Percentiles rank a stretch among this genome's conserved stretches.
Evolutionary conservation across 2,113 vertebrate genomes (phyloP).

Genomic region (Pheucticus melanocephalus): DNA sequence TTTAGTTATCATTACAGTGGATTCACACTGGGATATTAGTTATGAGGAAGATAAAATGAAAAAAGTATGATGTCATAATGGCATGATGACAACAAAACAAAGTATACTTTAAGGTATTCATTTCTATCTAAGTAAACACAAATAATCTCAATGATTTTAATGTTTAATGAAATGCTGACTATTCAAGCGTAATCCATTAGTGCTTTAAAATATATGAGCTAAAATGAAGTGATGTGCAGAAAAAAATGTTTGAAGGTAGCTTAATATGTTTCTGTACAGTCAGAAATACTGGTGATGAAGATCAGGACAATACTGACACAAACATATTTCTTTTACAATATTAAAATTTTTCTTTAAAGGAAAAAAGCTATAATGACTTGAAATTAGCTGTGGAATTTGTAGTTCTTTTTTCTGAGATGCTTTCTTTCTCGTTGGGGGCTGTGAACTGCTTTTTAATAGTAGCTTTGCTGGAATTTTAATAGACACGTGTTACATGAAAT

Average conservation of each 20-base stretch:
- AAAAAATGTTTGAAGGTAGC: background rate
- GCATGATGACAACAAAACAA: background rate
- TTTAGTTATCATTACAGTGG: background rate
- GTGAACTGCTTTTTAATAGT: background rate
- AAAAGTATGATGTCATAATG: background rate
- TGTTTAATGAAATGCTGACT: background rate
- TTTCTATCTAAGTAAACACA: background rate
- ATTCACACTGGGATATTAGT: background rate
- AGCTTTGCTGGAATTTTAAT: background rate
- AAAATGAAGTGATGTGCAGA: background rate
- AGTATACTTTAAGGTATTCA: background rate
- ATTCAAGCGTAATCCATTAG: background rate
- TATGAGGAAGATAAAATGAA: background rate
- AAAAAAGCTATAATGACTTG: background rate
- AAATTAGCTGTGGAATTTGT: background rate
- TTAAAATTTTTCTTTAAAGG: background rate
- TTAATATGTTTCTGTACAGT: background rate
- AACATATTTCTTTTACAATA: background rate
- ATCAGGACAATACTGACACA: background rate
- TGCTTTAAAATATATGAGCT: background rate
- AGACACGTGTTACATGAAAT: background rate
- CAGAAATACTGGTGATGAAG: background rate
- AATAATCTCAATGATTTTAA: background rate
- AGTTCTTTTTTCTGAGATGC: background rate
- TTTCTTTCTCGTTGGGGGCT: background rate